Conservation (phyloP, 2,888 invertebrate genomes). For the Perizoma affinitatum region DNA sequence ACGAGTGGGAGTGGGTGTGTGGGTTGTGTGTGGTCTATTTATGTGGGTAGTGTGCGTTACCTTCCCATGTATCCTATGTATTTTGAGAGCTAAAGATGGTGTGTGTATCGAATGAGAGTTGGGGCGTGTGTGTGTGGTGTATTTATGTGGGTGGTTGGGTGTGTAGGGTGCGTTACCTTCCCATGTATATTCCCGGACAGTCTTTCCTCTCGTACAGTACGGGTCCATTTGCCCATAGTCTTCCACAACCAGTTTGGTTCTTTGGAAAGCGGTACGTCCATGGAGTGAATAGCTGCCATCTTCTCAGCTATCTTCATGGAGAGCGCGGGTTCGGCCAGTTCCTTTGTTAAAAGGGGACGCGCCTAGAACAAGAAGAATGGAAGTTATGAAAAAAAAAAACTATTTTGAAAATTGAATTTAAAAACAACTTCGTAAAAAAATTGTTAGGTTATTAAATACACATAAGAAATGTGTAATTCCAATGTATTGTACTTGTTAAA, state of each 20-base stretch:
- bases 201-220: conserved; percentile 75
- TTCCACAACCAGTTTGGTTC: conserved; percentile 98
- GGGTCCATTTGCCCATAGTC: conserved; percentile 91
- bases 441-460: too few species aligned
- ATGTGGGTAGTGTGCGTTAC: too few species aligned
- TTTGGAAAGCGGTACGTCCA: conserved; percentile 98
- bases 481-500: too few species aligned
- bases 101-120: neutral
- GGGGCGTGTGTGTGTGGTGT: neutral
- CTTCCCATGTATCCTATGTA: too few species aligned
- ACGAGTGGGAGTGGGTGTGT: too few species aligned
- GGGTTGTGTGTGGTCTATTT: too few species aligned
- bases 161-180: conserved; percentile 48
- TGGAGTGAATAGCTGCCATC: conserved; percentile 95
- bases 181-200: conserved; percentile 45
- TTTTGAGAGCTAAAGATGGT: neutral
- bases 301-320: conserved; percentile 95
- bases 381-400: too few species aligned
- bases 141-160: neutral
- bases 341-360: conserved; percentile 91
- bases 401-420: too few species aligned
- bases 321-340: conserved; percentile 91
- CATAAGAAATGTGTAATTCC: too few species aligned
- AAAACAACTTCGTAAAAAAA: too few species aligned
- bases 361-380: conserved; percentile 83